These are phyloP conservation scores for Tonatia bakeri DNA, from an alignment of 2,113 vertebrate species.

Conservation along the genomic window DNA sequence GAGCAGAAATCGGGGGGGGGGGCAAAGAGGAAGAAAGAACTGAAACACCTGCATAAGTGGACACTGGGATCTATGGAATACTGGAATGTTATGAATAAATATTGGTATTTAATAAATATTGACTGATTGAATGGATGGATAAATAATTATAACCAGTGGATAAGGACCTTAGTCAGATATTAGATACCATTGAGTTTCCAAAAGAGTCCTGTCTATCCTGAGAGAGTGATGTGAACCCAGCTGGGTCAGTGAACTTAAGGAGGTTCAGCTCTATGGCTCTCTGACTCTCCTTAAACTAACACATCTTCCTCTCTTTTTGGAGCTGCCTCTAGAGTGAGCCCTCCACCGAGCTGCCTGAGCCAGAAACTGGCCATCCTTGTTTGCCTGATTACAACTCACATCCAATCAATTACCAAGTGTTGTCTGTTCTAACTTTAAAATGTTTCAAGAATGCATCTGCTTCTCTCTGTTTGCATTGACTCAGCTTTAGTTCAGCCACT, in stretches of 20 bases:
- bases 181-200: not conserved
- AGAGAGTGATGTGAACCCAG: not conserved
- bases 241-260: not conserved
- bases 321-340: not conserved
- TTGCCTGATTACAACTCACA: not conserved
- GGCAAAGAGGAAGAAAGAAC: not conserved
- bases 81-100: not conserved
- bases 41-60: not conserved
- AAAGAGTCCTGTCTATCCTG: not conserved
- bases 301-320: not conserved
- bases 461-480: not conserved
- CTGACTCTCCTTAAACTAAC: not conserved
- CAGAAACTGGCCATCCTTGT: not conserved
- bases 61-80: not conserved
- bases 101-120: not conserved
- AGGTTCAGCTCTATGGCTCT: not conserved
- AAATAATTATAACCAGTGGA: not conserved
- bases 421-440: not conserved
- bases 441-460: not conserved
- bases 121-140: not conserved
- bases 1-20: not conserved
- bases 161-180: not conserved
- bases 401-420: not conserved
- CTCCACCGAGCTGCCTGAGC: not conserved
- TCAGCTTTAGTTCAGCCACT: not conserved